Percentiles rank a stretch among this genome's conserved stretches.
Evolutionary conservation across 2,113 vertebrate genomes (phyloP).

Genomic region (Scortum barcoo): DNA sequence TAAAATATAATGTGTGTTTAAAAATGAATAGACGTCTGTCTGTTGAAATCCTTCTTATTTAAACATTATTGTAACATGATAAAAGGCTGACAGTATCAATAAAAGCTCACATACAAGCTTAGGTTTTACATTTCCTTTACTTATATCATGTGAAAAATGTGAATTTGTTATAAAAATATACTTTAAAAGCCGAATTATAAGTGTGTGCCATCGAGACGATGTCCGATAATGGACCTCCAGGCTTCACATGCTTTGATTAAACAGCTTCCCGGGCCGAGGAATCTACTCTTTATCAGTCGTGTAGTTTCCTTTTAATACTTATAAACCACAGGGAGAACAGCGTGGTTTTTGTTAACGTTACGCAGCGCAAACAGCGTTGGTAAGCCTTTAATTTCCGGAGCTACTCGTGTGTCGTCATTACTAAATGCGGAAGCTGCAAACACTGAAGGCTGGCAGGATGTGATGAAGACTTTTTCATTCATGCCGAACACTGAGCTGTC

Average conservation of each 20-base stretch:
- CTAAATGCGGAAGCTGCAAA: slow-evolving; percentile 50
- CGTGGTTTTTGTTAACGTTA: not conserved
- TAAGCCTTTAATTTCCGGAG: slow-evolving; percentile 38
- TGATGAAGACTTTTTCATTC: not conserved
- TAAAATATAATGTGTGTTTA: not conserved
- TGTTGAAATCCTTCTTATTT: not conserved
- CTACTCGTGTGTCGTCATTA: slow-evolving; percentile 54
- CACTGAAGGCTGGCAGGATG: not conserved
- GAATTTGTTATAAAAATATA: not conserved
- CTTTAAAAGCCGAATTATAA: not conserved
- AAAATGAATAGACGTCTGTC: no score
- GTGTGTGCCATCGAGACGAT: not conserved
- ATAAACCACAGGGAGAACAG: accelerated
- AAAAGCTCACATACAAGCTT: not conserved
- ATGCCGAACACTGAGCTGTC: accelerated
- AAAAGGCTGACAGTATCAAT: not conserved
- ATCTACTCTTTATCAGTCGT: no score
- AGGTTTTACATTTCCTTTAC: accelerated
- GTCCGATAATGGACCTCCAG: slow-evolving; percentile 49
- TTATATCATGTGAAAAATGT: not conserved
- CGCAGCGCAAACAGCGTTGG: not conserved
- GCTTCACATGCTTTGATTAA: not conserved
- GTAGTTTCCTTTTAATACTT: not conserved
- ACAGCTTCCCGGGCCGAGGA: not conserved
- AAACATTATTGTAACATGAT: not conserved